These are phyloP conservation scores for Mirounga angustirostris DNA, from an alignment of 2,113 vertebrate genomes.

Conservation along the genomic window DNA sequence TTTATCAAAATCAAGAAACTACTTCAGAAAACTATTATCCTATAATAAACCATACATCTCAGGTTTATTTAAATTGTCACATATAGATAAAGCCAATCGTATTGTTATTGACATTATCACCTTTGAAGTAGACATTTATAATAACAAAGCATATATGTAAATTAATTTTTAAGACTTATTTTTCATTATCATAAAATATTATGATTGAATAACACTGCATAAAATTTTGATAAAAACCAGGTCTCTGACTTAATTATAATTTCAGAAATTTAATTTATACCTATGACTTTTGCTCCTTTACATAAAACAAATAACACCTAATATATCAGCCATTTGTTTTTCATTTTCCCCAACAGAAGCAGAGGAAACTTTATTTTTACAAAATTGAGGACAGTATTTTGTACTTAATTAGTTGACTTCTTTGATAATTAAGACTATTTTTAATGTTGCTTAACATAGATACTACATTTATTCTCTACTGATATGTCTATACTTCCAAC, in stretches of 20 bases:
- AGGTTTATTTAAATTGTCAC: neutral
- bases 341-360: neutral
- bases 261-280: slow-evolving; percentile 20
- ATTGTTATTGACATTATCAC: neutral
- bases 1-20: slow-evolving; percentile 36
- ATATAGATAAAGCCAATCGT: neutral
- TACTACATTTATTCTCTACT: neutral
- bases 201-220: neutral
- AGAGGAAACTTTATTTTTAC: neutral
- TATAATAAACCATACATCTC: neutral
- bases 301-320: neutral
- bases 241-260: neutral
- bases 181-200: neutral
- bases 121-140: neutral
- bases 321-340: neutral
- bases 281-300: neutral
- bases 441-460: neutral
- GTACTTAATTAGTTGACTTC: neutral
- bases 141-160: neutral
- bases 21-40: neutral
- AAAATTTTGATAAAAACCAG: neutral
- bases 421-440: neutral
- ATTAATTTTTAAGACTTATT: slow-evolving; percentile 28
- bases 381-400: neutral
- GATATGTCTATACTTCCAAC: neutral